Base-by-base conservation (phyloP, 1,140 invertebrate genomes). In the Drosophila sproati region DNA sequence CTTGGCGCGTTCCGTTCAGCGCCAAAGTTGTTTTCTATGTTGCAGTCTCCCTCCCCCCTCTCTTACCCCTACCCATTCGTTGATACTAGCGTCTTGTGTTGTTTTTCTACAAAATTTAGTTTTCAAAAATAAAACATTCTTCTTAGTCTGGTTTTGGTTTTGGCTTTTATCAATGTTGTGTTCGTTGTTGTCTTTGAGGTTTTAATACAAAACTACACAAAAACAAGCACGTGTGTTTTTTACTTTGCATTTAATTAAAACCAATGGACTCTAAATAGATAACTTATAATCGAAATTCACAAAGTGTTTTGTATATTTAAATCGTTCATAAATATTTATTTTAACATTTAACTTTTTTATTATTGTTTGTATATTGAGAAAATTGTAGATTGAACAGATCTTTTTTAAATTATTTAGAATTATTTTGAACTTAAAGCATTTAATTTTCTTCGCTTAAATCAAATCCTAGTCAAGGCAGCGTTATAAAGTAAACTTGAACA, bases 71-170 rank as follows among this genome's bases (percentile, higher is more conserved):
- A 45, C 20, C 48, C 51, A 47, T 41, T 6, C 35, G 5, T 37
- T 43, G 10, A 43, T 45, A n/a, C 39, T 41, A 55, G 41, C 45
- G 45, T 47, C 62, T 72, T 69, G 43, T 56, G 41, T 73, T 77
- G 79, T 88, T 87, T 77, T 77, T 69, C 56, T 50, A 83, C 66
- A 87, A 80, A 83, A 82, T 88, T 69, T 51, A 63, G 70, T 78
- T 88, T 88, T 83, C 80, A 72, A 88, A 89, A 83, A 83, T 88
- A 85, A 89, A 83, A 81, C 80, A 88, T 77, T 66, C 35, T 64
- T 74, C 62, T 57, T 85, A 34, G 73, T 79, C 72, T 76, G 60
- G 43, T 64, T 61, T 59, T 56, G 73, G 63, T 52, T 69, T 70
- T 57, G 73, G 63, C 59, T 55, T 41, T 31, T 69, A 55, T 57